Evolutionary conservation across 2,888 invertebrate species (phyloP), one percentile per base, ranked within the genome.

Genomic region (Trisateles emortualis): DNA sequence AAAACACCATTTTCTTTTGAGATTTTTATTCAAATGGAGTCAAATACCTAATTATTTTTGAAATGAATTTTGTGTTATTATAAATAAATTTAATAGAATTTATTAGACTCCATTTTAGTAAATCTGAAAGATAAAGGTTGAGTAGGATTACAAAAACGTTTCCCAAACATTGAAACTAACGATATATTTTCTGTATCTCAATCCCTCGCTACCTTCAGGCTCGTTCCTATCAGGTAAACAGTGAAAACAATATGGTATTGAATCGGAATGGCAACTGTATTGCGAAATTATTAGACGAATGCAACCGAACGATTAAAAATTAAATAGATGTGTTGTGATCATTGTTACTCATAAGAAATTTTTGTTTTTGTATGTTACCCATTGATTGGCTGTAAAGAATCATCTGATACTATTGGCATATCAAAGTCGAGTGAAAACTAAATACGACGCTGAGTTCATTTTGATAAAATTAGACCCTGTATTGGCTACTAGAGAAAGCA

Each of bases 141-240:
- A 68, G 48, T 71, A 75, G 67, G 65, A 68, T 68, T 76, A 74
- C 74, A 69, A 79, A 73, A 66, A 67, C 61, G 32, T 59, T 59
- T 74, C 67, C 76, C 70, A 71, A 61, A 78, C 83, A 84, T 87
- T 89, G 76, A 58, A 83, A 94, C 94, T 94, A 94, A 94, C 93
- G 84, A 81, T 92, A 75, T 91, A 84, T 93, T 89, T 87, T 90
- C 92, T 94, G 91, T 92, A 92, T 90, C 87, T 91, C 83, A 75
- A 92, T 94, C 94, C 95, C 94, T 94, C 94, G 95, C 95, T 94
- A 94, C 94, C 94, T 94, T 94, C 95, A 96, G 96, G 96, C 95
- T 95, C 96, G 94, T 96, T 96, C 95, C 94, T 96, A 94, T 96
- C 96, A 96, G 96, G 96, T 96, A 96, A 96, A 95, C 95, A 95